Base-by-base conservation (phyloP, 2,113 vertebrate genomes). In the Psophia crepitans region DNA sequence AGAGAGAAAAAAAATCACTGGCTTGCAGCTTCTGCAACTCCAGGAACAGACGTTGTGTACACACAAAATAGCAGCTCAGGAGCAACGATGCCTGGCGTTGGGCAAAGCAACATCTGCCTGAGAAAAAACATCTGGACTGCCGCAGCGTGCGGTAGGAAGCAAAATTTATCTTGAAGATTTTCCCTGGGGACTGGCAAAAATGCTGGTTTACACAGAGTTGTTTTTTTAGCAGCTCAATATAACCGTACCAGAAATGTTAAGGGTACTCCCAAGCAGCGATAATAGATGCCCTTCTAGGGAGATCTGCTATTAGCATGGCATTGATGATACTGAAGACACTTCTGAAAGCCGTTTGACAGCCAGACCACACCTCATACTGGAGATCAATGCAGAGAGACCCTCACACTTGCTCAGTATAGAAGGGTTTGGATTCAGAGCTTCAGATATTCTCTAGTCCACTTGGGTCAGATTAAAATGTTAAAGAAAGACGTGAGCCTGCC, bases 71-170 rank as follows among this genome's bases (percentile, higher is more conserved):
- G 86, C 73, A 93, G 86, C 90, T 93, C 84, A 95, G 84, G 77
- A 96, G 32, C 17, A 14, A 68, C 0, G 4, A 89, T 90, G 94
- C 57, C 77, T 95, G 77, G n/a, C 76, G 56, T 33, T 79, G 89
- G 70, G 80, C 49, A 95, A 87, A 84, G 80, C 32, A 95, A 92
- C 90, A 96, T 91, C 89, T 93, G 94, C 64, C 69, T 73, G 83
- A 93, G 77, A 57, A 64, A 69, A 92, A 95, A 92, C 96, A 97
- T 91, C 95, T 97, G 96, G 89, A 75, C 84, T 43, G 54, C 41
- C 19, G 7, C 70, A 79, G 57, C 37, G 39, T 82, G 79, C 80
- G 79, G 28, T 17, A 28, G 77, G n/a, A 66, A 95, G n/a, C 30
- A 97, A 76, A 92, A 95, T 84, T 79, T 79, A 84, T 53, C 44